These are phyloP conservation scores for Kryptolebias ocellatus DNA, from an alignment of 2,797 vertebrate species.

Conservation along the genomic window DNA sequence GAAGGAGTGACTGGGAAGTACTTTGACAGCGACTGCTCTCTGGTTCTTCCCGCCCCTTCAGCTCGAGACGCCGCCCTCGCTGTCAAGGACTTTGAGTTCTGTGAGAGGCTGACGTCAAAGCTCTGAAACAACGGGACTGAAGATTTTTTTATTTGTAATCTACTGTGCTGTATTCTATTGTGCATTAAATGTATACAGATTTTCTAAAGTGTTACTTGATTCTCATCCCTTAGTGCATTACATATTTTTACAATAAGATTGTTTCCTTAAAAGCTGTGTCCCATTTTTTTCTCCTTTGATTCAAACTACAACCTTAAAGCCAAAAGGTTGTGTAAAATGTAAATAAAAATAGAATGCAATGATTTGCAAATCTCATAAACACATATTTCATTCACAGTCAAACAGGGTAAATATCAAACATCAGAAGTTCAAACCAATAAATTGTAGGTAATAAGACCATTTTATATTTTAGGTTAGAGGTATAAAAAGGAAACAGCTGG, in stretches of 20 bases:
- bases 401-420: too few species aligned
- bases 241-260: background rate
- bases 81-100: constrained; percentile 85
- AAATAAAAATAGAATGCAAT: too few species aligned
- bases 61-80: constrained; percentile 79
- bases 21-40: constrained; percentile 83
- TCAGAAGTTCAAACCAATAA: too few species aligned
- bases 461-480: too few species aligned
- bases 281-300: background rate
- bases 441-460: too few species aligned
- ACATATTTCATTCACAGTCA: too few species aligned
- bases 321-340: too few species aligned
- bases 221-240: background rate
- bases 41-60: constrained; percentile 73
- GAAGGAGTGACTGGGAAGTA: constrained; percentile 88
- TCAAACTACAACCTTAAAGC: too few species aligned
- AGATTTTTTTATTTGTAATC: background rate
- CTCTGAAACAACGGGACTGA: constrained; percentile 50
- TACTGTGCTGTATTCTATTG: background rate
- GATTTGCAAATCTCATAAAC: too few species aligned
- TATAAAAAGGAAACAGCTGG: too few species aligned
- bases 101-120: constrained; percentile 80
- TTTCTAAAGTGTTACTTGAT: background rate
- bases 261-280: background rate
- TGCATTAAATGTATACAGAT: background rate